Base-by-base conservation (phyloP, 35 echinoderm and acorn worm genomes). In the Apostichopus parvimensis region DNA sequence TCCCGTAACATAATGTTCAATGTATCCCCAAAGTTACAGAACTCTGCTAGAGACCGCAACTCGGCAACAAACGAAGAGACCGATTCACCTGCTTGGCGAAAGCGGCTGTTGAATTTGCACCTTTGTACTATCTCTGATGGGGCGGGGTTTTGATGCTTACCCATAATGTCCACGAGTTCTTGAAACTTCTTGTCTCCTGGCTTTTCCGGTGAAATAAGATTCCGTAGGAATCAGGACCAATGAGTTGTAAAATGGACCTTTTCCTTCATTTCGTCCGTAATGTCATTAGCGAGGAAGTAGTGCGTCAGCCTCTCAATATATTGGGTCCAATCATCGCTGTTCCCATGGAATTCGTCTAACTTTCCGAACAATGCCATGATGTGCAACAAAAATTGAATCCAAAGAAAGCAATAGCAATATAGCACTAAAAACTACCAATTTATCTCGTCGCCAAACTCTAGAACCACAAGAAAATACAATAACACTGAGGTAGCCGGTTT, bases 61-160 rank as follows among this genome's bases (percentile, higher is more conserved):
- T 68, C 85, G 5, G 83, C 83, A 4, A 91, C 53, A 73, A 91
- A 97, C 6, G 87, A 62, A 5, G 91, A 62, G 3, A 97, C 77
- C 57, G 93, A 91, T 60, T 94, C 90, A 77, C 93, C 91, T 8
- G 53, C 5, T 25, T 91, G 56, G 61, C 93, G 87, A 0, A 92
- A 20, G 15, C 94, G 53, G 12, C 58, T 88, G 59, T 95, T 91
- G 57, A 95, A 95, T 68, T 93, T 93, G 83, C 54, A 93, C 52
- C 92, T 11, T 80, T 91, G 80, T 18, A 95, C 92, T 76, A 92
- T 95, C 23, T 73, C 57, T 14, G 70, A 83, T 73, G 91, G 85
- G 22, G 23, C 78, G 3, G 96, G 92, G 57, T 87, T 73, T 15
- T 79, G 82, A 83, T 98, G 92, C 10, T 85, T 78, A 15, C 54